These are phyloP conservation scores for Thomomys bottae DNA, from an alignment of 2,113 vertebrate species.

Conservation along the genomic window DNA sequence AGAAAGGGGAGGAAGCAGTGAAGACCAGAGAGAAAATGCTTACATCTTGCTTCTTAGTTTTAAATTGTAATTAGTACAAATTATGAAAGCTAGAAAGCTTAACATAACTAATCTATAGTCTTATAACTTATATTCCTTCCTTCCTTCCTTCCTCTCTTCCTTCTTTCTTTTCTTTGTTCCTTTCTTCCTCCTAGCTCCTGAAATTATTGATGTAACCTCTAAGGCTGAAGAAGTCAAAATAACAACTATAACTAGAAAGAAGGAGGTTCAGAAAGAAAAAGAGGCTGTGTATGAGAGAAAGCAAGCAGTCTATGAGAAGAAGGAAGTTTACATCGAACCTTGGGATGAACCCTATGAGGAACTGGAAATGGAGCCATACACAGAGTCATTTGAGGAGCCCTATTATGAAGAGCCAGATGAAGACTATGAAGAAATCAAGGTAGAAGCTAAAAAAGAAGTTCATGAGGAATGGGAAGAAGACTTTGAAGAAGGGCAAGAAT, in stretches of 20 bases:
- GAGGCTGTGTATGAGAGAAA: conserved; percentile 74
- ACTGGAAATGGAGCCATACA: conserved; percentile 59
- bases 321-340: conserved; percentile 69
- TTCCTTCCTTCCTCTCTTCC: neutral
- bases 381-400: conserved; percentile 62
- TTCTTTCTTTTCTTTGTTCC: too few relatives aligned
- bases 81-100: conserved; percentile 4
- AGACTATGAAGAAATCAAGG: conserved; percentile 79
- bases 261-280: conserved; percentile 81
- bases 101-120: neutral
- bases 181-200: conserved; percentile 82
- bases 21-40: neutral
- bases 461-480: conserved; percentile 88
- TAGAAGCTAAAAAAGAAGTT: conserved; percentile 76
- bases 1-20: neutral
- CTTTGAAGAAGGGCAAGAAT: conserved; percentile 82
- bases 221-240: conserved; percentile 88
- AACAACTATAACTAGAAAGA: conserved; percentile 84
- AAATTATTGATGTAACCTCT: conserved; percentile 78
- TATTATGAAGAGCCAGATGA: conserved; percentile 81
- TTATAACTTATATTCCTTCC: neutral
- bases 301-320: conserved; percentile 64
- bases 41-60: neutral
- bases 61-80: neutral
- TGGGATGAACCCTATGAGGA: conserved; percentile 77